Evolutionary conservation across 2,113 vertebrate species (phyloP).

Genomic region (Pelecanus crispus): DNA sequence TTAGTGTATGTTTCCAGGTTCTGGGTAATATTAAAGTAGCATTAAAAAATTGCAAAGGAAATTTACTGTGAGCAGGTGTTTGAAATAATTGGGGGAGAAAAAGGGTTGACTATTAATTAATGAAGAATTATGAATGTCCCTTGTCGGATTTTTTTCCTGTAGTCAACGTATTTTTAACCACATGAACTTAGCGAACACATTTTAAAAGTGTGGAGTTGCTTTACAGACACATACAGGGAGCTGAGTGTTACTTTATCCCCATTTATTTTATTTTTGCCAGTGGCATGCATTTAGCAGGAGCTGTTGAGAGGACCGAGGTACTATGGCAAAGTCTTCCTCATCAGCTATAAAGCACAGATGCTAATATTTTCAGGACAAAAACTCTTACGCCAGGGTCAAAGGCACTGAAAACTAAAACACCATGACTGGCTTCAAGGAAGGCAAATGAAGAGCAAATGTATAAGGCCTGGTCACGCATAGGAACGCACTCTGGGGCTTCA

Average conservation of each 20-base stretch:
- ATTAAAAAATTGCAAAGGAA: conserved; percentile 63
- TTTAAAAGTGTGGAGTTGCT: conserved; percentile 20
- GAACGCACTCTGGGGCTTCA: not conserved
- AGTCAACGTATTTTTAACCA: conserved; percentile 57
- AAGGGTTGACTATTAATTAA: conserved; percentile 65
- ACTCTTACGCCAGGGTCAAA: not conserved
- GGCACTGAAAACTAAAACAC: not conserved
- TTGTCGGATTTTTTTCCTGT: conserved; percentile 45
- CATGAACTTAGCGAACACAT: conserved; percentile 13
- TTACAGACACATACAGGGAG: conserved; percentile 30
- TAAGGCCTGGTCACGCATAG: not conserved
- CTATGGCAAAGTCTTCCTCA: not conserved
- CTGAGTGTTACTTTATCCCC: conserved; percentile 11
- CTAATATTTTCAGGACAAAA: not conserved
- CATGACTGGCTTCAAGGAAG: not conserved
- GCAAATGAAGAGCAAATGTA: not conserved
- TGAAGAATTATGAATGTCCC: conserved; percentile 60
- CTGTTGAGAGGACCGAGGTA: not conserved
- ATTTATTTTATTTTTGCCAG: conserved; percentile 30
- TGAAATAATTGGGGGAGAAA: conserved; percentile 61
- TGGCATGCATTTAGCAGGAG: not conserved
- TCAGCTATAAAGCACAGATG: not conserved
- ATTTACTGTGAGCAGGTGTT: conserved; percentile 78
- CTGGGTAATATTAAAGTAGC: conserved; percentile 60
- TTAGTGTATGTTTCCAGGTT: conserved; percentile 57